These are phyloP conservation scores for Felis chaus DNA, from an alignment of 2,113 vertebrate species.

Conservation along the genomic window DNA sequence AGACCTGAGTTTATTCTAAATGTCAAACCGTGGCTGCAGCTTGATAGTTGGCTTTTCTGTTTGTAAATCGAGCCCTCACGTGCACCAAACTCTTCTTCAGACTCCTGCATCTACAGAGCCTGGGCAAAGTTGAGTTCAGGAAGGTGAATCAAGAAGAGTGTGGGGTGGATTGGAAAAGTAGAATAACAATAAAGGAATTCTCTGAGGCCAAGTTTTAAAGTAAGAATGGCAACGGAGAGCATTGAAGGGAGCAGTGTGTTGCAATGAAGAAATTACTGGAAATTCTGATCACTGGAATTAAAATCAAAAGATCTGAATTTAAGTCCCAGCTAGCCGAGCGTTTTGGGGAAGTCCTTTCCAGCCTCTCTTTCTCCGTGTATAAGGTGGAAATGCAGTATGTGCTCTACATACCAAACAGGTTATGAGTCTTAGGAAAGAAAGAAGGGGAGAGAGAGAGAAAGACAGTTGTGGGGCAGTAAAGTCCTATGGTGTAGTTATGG, in stretches of 20 bases:
- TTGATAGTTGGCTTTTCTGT: neutral
- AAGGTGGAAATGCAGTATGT: neutral
- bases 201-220: neutral
- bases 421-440: neutral
- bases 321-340: neutral
- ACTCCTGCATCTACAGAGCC: neutral
- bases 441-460: no score
- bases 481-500: neutral
- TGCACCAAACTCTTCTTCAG: neutral
- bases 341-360: neutral
- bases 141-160: neutral
- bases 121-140: neutral
- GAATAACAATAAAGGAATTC: neutral
- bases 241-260: neutral
- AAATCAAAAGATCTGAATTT: conserved; percentile 39
- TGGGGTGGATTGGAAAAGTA: neutral
- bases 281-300: conserved; percentile 20
- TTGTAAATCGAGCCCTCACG: neutral
- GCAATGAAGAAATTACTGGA: neutral
- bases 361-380: neutral
- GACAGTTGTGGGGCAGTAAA: neutral
- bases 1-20: neutral
- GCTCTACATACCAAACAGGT: conserved; percentile 21
- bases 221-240: neutral
- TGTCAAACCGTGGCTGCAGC: neutral